Base-by-base conservation (phyloP, 2,888 invertebrate species). In the Acronicta leporina region DNA sequence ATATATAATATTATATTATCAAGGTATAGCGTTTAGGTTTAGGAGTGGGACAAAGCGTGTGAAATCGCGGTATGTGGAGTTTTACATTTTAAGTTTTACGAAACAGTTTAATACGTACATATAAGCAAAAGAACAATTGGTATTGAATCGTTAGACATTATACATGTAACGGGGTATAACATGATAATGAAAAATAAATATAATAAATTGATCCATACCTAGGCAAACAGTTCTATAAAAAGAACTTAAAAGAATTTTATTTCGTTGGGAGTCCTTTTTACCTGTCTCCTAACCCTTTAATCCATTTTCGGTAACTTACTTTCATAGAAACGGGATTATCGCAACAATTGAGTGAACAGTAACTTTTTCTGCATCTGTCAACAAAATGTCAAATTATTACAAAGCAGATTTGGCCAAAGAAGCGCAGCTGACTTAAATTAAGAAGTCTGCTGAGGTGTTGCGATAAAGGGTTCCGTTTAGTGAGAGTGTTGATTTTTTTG, bases 321-420 rank as follows among this genome's bases (percentile, higher is more conserved):
- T 78, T 74, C 61, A 78, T 63, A 79, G 75, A 78, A 72, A 72
- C 58, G 51, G 79, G 81, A 86, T 87, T 84, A 85, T 83, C 82
- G 79, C 86, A 88, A 91, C 88, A 90, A 87, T 81, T 74, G 74
- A 72, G 74, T 68, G 64, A 55, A 77, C 63, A 68, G 55, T 64
- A 68, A 59, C 74, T 82, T 83, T 86, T 84, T 87, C 77, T 86
- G 65, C 66, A 80, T 69, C 86, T 90, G 90, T 91, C 90, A 92
- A 83, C 88, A 73, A 87, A 83, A 84, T 87, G 93, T 93, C 94
- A 92, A 84, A 89, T 92, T 91, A 90, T 83, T 73, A 87, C 87
- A 90, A 90, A 88, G 87, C 83, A 80, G 82, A 85, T 88, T 88
- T 81, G 79, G 72, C 75, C 76, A 84, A 87, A 85, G 83, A 82